phyloP scores from a whole-genome alignment of 2,888 invertebrate species.

The Euplexia lucipara region DNA sequence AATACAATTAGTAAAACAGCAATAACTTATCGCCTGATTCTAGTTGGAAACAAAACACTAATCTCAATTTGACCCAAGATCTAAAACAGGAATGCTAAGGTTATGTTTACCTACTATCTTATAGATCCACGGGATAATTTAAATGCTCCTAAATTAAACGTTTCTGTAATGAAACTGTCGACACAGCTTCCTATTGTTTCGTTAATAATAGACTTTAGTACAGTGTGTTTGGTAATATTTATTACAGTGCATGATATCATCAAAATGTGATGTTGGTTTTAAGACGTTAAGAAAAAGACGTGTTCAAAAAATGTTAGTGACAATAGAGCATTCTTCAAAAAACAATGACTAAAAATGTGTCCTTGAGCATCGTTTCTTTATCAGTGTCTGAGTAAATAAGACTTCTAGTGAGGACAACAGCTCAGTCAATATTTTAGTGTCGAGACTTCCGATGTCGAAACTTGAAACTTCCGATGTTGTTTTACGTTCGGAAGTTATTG shows the following conservation, averaged over 20 bases:
- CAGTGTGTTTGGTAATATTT: slow-evolving; percentile 46
- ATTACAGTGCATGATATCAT: slow-evolving; percentile 44
- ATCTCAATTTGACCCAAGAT: slow-evolving; percentile 30
- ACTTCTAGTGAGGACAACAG: slow-evolving; percentile 26
- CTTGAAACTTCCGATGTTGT: slow-evolving; percentile 25
- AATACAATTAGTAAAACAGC: background rate
- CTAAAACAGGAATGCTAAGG: slow-evolving; percentile 14
- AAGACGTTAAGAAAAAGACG: slow-evolving; percentile 2
- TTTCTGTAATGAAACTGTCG: slow-evolving; percentile 40
- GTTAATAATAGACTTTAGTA: slow-evolving; percentile 34
- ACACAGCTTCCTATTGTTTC: slow-evolving; percentile 49
- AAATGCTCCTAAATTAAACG: slow-evolving; percentile 23
- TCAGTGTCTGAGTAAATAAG: slow-evolving; percentile 6
- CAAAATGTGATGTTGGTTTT: slow-evolving; percentile 17
- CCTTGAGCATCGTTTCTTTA: slow-evolving; percentile 31
- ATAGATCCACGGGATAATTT: slow-evolving; percentile 27
- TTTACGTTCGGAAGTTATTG: background rate
- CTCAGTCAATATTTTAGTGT: slow-evolving; percentile 16
- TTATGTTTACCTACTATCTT: slow-evolving; percentile 18
- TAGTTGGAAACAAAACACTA: slow-evolving; percentile 18
- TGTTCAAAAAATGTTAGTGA: background rate
- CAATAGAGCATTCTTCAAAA: slow-evolving; percentile 24
- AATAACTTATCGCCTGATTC: slow-evolving; percentile 7
- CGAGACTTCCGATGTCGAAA: slow-evolving; percentile 33
- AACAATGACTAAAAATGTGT: background rate